phyloP scores from a whole-genome alignment of 1,140 invertebrate genomes.

The Colletes latitarsis region DNA sequence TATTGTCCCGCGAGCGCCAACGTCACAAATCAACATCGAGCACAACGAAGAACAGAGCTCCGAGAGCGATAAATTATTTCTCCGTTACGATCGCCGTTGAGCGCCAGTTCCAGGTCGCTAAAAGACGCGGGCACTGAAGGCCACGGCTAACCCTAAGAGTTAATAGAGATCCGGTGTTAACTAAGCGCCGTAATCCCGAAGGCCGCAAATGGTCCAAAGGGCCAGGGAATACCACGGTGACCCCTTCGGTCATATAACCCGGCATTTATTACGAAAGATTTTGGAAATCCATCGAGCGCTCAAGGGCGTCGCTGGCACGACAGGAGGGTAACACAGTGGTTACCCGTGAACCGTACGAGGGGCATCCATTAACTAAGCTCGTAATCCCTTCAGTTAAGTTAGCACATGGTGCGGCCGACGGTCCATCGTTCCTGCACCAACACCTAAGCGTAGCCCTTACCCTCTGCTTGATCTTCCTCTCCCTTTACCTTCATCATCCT shows the following conservation, averaged over 20 bases:
- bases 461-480: conserved; percentile 29
- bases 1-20: no score
- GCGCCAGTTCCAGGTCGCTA: neutral
- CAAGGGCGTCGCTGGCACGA: conserved; percentile 38
- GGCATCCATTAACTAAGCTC: conserved; percentile 79
- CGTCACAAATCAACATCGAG: no score
- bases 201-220: conserved; percentile 51
- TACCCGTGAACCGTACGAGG: conserved; percentile 64
- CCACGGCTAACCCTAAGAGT: conserved; percentile 37
- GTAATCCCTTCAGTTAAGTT: conserved; percentile 79
- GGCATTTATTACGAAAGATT: conserved; percentile 74
- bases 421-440: conserved; percentile 67
- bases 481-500: conserved; percentile 18
- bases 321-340: conserved; percentile 59
- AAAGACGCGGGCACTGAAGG: conserved; percentile 6
- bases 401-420: conserved; percentile 76
- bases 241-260: conserved; percentile 64
- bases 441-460: conserved; percentile 40
- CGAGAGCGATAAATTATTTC: neutral
- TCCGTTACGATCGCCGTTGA: neutral
- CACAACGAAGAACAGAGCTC: no score
- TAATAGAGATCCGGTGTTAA: conserved; percentile 63
- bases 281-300: conserved; percentile 73
- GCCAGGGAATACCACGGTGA: conserved; percentile 30
- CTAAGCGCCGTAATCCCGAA: conserved; percentile 53